Evolutionary conservation across 2,113 vertebrate species (phyloP).

Genomic region (Ranitomeya variabilis): DNA sequence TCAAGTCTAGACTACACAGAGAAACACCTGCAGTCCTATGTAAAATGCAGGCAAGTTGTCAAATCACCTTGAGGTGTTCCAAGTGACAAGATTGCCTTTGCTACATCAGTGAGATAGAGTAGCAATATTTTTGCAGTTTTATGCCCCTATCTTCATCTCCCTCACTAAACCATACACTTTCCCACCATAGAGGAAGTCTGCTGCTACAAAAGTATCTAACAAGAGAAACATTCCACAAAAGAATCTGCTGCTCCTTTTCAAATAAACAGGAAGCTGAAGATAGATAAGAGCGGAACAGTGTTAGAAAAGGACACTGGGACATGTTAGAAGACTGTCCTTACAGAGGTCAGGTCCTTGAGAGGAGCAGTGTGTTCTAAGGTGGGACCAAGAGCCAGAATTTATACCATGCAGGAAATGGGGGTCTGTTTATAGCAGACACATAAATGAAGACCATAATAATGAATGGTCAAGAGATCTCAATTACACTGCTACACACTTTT

Average conservation of each 20-base stretch:
- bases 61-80: neutral
- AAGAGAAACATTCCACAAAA: constrained; percentile 27
- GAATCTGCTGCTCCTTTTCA: neutral
- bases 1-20: neutral
- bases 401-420: neutral
- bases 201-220: constrained; percentile 14
- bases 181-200: constrained; percentile 30
- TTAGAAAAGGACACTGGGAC: neutral
- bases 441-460: neutral
- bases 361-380: neutral
- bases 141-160: neutral
- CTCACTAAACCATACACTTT: neutral
- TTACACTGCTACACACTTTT: neutral
- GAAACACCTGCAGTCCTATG: neutral
- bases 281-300: neutral
- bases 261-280: constrained; percentile 32
- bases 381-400: neutral
- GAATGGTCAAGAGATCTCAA: neutral
- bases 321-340: neutral
- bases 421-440: neutral
- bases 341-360: constrained; percentile 4
- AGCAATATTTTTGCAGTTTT: neutral
- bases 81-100: neutral
- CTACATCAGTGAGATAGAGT: neutral
- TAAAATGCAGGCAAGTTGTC: neutral